These are phyloP conservation scores for Orchesella flavescens DNA, from an alignment of 2,888 invertebrate species.

Conservation along the genomic window DNA sequence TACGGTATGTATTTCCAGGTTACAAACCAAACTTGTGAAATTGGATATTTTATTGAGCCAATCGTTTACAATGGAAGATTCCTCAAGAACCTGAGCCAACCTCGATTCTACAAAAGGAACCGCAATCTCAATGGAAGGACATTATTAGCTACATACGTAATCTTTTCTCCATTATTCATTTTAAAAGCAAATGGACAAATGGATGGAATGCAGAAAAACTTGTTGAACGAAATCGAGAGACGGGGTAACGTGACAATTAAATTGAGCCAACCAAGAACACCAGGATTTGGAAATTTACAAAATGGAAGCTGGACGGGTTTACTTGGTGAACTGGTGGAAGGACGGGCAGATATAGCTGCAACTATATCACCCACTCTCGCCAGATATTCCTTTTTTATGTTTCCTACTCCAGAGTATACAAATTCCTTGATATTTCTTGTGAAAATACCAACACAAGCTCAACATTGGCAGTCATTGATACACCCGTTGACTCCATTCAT, in stretches of 20 bases:
- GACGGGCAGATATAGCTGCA: slow-evolving; percentile 2
- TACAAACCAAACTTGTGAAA: background rate
- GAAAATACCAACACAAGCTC: background rate
- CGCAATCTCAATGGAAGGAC: slow-evolving; percentile 15
- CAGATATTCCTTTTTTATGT: background rate
- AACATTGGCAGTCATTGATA: slow-evolving; percentile 29
- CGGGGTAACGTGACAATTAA: background rate
- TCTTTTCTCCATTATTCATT: slow-evolving; percentile 1
- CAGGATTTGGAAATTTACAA: slow-evolving; percentile 5
- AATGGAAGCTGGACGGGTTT: slow-evolving; percentile 42
- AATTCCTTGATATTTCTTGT: slow-evolving; percentile 1
- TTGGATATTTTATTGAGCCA: slow-evolving; percentile 20
- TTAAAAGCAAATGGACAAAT: background rate
- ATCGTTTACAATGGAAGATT: background rate
- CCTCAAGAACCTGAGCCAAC: background rate
- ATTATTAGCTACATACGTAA: background rate
- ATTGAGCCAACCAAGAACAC: background rate
- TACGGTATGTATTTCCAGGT: no score
- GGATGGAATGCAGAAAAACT: slow-evolving; percentile 13
- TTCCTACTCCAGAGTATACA: background rate
- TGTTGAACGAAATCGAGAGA: slow-evolving; percentile 1
- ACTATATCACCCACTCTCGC: background rate
- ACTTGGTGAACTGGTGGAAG: slow-evolving; percentile 13
- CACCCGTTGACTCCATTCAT: slow-evolving; percentile 16
- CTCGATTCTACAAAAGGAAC: background rate